These are phyloP conservation scores for Toxonevra muliebris DNA, from an alignment of 2,888 invertebrate species.

Conservation along the genomic window DNA sequence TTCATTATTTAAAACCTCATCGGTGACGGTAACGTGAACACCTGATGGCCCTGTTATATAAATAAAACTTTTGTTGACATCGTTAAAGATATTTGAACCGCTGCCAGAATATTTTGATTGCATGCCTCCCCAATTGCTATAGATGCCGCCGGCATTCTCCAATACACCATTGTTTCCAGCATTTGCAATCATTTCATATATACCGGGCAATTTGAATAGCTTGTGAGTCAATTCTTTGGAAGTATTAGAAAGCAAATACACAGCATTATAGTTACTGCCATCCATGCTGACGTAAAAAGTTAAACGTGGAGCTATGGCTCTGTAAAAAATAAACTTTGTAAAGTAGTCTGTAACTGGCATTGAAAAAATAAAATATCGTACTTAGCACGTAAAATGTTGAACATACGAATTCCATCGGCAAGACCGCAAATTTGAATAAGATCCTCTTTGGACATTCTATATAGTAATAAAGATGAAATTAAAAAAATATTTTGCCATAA, in stretches of 20 bases:
- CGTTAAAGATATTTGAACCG: conserved; percentile 66
- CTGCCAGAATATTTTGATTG: conserved; percentile 65
- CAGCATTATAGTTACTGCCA: conserved; percentile 77
- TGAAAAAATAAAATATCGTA: conserved; percentile 64
- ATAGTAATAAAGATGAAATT: not conserved
- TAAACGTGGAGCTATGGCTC: conserved; percentile 77
- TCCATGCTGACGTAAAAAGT: conserved; percentile 85
- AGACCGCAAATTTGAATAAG: conserved; percentile 93
- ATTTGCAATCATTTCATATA: conserved; percentile 61
- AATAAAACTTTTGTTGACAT: conserved; percentile 69
- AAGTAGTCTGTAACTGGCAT: not conserved
- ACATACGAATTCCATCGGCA: conserved; percentile 92
- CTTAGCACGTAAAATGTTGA: conserved; percentile 88
- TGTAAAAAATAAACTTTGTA: conserved; percentile 47
- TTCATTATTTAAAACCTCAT: conserved; percentile 82
- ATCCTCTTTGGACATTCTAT: conserved; percentile 84
- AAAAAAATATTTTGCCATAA: no score
- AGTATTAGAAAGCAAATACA: conserved; percentile 78
- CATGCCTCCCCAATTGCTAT: conserved; percentile 55
- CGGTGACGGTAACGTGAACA: conserved; percentile 83
- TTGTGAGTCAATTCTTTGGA: conserved; percentile 74
- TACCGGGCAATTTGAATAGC: conserved; percentile 71
- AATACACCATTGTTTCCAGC: conserved; percentile 48
- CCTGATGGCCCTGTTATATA: conserved; percentile 85
- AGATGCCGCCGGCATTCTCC: conserved; percentile 43